Conservation (phyloP, 1,140 invertebrate genomes). For the Drosophila sechellia region DNA sequence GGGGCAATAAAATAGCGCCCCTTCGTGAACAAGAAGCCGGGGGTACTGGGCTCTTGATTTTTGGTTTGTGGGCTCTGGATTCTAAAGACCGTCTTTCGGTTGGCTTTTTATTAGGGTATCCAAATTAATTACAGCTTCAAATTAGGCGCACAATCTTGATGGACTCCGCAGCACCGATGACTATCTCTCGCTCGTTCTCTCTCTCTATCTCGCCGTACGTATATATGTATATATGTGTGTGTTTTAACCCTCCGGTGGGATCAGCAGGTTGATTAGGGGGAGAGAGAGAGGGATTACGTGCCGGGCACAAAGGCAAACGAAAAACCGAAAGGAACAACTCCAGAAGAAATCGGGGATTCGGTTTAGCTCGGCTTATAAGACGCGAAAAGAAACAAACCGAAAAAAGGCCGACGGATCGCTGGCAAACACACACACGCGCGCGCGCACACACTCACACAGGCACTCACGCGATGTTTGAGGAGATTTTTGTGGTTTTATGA, state of each 20-base stretch:
- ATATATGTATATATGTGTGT: conserved; percentile 5
- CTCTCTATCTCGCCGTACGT: conserved; percentile 5
- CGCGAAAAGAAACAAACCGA: conserved; percentile 64
- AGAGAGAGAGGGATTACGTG: conserved; percentile 68
- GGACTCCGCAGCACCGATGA: conserved; percentile 46
- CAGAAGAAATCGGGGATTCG: conserved; percentile 49
- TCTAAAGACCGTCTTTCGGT: conserved; percentile 10
- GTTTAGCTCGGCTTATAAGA: conserved; percentile 75
- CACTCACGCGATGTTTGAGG: conserved; percentile 65
- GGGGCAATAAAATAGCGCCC: conserved; percentile 78
- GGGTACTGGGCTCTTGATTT: conserved; percentile 29
- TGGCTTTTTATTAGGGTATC: conserved; percentile 79
- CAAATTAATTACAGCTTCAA: conserved; percentile 83
- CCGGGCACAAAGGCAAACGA: conserved; percentile 61
- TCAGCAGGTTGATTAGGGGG: conserved; percentile 74
- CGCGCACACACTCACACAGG: conserved; percentile 14
- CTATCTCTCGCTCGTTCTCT: conserved; percentile 29
- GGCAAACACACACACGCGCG: conserved; percentile 35
- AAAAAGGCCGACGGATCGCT: conserved; percentile 52
- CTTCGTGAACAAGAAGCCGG: conserved; percentile 32
- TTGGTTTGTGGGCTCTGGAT: conserved; percentile 5
- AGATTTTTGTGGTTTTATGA: conserved; percentile 77
- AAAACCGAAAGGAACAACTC: conserved; percentile 54
- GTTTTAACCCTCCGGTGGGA: conserved; percentile 59
- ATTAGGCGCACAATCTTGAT: conserved; percentile 79